Percentiles rank a stretch among this genome's conserved stretches.
phyloP scores from a whole-genome alignment of 2,797 vertebrate genomes.

The Morus bassanus region DNA sequence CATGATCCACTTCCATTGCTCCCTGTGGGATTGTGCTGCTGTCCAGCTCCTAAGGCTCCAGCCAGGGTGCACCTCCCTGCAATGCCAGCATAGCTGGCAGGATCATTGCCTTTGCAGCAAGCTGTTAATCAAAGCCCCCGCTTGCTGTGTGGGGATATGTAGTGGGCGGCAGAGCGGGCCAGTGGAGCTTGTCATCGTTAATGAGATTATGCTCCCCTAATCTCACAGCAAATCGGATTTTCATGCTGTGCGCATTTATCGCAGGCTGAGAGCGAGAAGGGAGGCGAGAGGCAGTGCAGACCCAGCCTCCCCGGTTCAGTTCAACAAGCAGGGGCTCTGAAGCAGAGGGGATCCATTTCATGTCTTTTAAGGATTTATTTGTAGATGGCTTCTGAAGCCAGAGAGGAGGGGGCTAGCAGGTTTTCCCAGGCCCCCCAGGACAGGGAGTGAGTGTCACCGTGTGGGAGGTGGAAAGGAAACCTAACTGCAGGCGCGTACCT shows the following conservation, averaged over 20 bases:
- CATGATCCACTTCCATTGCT: not conserved
- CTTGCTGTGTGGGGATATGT: not conserved
- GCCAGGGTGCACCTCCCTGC: not conserved
- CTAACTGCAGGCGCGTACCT: not conserved
- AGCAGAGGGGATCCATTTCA: not conserved
- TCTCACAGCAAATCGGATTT: conserved; percentile 54
- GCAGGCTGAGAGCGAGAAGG: not conserved
- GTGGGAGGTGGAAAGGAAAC: not conserved
- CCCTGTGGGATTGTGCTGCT: rapidly evolving
- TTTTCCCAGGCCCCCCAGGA: not conserved
- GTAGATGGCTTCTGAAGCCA: not conserved
- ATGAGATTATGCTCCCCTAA: conserved; percentile 51
- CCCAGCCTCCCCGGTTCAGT: not conserved
- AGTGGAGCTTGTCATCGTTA: not conserved
- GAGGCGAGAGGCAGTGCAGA: not conserved
- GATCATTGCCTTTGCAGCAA: not conserved
- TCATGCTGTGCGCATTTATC: not conserved
- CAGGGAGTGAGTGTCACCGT: not conserved
- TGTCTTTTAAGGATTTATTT: not conserved
- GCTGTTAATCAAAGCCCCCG: not conserved
- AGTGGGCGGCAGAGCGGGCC: not conserved
- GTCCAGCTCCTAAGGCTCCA: not conserved
- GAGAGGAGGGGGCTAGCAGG: not conserved
- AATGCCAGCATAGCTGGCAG: not conserved
- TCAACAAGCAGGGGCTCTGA: not conserved